phyloP scores from a whole-genome alignment of 2,113 vertebrate genomes.

The Oreotragus oreotragus region DNA sequence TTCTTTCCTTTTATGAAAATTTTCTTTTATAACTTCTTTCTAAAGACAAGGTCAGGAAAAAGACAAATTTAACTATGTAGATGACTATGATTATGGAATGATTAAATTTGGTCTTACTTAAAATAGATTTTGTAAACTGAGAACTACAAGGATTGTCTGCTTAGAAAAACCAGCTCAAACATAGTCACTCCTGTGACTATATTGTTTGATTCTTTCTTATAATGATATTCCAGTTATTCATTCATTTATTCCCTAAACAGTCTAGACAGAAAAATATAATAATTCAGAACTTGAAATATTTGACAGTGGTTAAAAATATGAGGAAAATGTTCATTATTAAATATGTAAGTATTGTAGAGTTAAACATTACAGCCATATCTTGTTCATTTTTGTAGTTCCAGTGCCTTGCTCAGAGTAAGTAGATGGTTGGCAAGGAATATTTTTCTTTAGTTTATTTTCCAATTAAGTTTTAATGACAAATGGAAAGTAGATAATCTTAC shows the following conservation, averaged over 20 bases:
- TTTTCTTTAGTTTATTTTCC: not conserved
- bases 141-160: constrained; percentile 47
- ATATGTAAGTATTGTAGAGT: not conserved
- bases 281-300: not conserved
- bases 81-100: constrained; percentile 65
- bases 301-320: not conserved
- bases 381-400: not conserved
- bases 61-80: constrained; percentile 64
- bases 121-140: constrained; percentile 73
- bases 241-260: not conserved
- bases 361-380: not conserved
- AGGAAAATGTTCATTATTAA: not conserved
- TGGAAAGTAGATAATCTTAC: not conserved
- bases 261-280: not conserved
- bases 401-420: not conserved
- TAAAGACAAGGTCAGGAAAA: constrained; percentile 60
- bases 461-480: not conserved
- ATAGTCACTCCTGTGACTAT: constrained; percentile 3
- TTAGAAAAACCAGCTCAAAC: constrained; percentile 46
- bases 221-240: not conserved
- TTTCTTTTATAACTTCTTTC: constrained; percentile 42
- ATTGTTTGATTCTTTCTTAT: not conserved
- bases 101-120: constrained; percentile 73
- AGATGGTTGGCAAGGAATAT: not conserved
- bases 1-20: not conserved